Evolutionary conservation across 1,140 invertebrate genomes (phyloP).

Genomic region (Heliconius himera): DNA sequence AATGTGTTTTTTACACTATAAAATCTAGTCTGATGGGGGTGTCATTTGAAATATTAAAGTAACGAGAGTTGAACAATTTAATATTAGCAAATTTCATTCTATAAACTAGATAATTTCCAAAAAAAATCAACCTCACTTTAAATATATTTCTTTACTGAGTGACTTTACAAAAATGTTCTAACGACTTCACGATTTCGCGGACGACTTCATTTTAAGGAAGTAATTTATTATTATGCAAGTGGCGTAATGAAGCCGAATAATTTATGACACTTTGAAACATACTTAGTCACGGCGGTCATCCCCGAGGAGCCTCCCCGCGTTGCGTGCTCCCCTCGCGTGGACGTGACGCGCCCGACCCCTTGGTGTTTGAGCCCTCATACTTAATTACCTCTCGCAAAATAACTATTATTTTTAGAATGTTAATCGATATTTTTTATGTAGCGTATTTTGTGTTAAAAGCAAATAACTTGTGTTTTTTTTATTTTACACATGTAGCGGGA

Average conservation of each 20-base stretch:
- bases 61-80: not conserved
- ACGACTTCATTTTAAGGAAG: not conserved
- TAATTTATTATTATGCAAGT: conserved; percentile 2
- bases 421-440: too few species aligned
- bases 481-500: too few species aligned
- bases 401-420: not conserved
- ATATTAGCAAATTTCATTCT: not conserved
- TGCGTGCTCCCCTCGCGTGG: not conserved
- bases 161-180: not conserved
- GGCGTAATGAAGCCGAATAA: not conserved
- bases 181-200: not conserved
- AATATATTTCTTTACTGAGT: not conserved
- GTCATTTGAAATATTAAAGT: not conserved
- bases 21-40: too few species aligned
- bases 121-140: not conserved
- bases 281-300: not conserved
- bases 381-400: conserved; percentile 5
- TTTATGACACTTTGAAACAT: not conserved
- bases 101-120: not conserved
- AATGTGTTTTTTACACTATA: too few species aligned
- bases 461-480: not conserved
- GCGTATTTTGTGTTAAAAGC: too few species aligned
- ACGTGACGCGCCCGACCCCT: conserved; percentile 6
- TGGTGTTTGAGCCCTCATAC: not conserved
- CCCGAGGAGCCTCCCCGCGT: not conserved